Conservation (phyloP, 2,888 invertebrate species). For the Stenchaetothrips biformis region DNA sequence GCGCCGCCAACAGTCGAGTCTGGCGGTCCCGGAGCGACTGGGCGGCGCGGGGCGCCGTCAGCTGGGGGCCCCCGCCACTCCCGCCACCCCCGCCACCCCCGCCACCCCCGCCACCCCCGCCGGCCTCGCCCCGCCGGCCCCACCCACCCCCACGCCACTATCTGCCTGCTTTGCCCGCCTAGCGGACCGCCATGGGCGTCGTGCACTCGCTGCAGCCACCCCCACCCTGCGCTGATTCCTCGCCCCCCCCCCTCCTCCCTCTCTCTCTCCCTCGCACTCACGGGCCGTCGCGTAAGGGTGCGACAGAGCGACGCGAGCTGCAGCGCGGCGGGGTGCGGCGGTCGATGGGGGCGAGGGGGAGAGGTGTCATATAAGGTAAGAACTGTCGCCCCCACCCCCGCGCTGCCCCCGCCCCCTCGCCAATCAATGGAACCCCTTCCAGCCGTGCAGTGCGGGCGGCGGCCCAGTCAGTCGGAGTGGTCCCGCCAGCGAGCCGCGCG, state of each 20-base stretch:
- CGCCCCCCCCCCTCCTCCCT: background rate
- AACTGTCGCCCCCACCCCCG: background rate
- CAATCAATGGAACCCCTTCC: background rate
- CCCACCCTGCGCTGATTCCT: background rate
- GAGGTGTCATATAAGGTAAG: conserved; percentile 18
- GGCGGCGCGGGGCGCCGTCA: background rate
- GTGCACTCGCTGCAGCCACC: background rate
- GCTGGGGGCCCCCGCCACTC: background rate
- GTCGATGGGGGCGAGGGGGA: background rate
- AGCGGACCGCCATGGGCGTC: background rate
- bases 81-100: background rate
- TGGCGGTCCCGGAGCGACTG: conserved; percentile 19
- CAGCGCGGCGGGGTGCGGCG: background rate
- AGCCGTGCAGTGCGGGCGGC: background rate
- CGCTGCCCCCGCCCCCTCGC: background rate
- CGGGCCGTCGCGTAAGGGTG: background rate
- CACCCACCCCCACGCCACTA: background rate
- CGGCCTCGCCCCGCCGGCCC: background rate
- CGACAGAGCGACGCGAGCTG: background rate
- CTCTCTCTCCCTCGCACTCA: background rate
- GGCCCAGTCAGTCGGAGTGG: too few relatives aligned
- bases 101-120: background rate
- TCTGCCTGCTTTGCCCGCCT: too few relatives aligned
- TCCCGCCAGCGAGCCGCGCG: background rate
- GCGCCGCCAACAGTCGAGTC: background rate